Conservation (phyloP, 2,888 invertebrate genomes). For the Trichacis sp. region DNA sequence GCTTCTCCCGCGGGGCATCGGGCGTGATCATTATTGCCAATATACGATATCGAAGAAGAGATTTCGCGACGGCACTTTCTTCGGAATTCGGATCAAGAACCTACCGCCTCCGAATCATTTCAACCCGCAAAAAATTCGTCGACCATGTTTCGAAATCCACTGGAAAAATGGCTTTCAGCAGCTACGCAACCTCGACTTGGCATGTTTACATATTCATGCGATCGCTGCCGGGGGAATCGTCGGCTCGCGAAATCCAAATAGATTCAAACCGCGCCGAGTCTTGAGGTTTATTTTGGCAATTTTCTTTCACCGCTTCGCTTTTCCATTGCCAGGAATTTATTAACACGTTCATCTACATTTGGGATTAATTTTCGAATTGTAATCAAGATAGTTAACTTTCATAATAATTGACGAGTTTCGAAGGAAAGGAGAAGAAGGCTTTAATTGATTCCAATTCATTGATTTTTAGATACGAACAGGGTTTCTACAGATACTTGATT, state of each 20-base stretch:
- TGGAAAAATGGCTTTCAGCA: neutral
- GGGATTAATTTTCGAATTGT: too few species aligned
- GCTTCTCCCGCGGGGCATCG: neutral
- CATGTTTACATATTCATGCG: neutral
- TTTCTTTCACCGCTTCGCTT: neutral
- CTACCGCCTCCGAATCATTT: neutral
- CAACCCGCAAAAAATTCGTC: neutral
- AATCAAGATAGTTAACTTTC: too few species aligned
- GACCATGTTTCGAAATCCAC: neutral
- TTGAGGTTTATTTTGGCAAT: neutral
- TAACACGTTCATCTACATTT: neutral
- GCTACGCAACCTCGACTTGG: neutral
- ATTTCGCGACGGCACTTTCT: neutral
- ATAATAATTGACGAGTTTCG: neutral
- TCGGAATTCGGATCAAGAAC: neutral
- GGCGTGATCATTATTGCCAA: slow-evolving; percentile 5
- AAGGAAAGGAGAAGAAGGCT: too few species aligned
- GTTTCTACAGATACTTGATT: too few species aligned
- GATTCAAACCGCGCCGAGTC: neutral
- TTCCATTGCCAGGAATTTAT: neutral
- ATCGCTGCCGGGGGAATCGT: neutral
- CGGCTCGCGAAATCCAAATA: neutral
- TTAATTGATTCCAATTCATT: too few species aligned
- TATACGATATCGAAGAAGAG: slow-evolving; percentile 2
- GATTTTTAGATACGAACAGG: too few species aligned